Conservation (phyloP, 2,888 invertebrate species). For the Eupithecia pulchellata region DNA sequence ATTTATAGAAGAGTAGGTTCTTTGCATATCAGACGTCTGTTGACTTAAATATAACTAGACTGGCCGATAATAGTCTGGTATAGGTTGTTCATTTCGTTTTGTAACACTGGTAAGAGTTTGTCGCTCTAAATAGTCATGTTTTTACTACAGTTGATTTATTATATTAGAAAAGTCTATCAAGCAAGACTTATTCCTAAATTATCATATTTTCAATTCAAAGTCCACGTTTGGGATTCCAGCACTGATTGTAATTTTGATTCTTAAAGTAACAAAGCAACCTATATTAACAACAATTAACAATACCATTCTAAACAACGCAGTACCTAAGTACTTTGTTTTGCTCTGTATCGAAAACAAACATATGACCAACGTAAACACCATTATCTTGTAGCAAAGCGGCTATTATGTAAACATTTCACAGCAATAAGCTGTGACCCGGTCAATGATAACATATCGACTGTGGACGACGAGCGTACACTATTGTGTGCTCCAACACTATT, state of each 20-base stretch:
- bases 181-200: neutral
- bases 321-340: neutral
- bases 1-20: neutral
- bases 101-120: neutral
- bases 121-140: neutral
- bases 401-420: conserved; percentile 38
- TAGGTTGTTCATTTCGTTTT: neutral
- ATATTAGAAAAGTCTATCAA: neutral
- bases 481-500: conserved; percentile 14
- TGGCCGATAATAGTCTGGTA: neutral
- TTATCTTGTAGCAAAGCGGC: conserved; percentile 28
- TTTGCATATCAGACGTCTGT: neutral
- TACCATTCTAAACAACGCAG: neutral
- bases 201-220: neutral
- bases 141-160: neutral
- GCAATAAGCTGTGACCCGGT: conserved; percentile 35
- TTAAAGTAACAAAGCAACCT: neutral
- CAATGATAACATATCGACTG: conserved; percentile 37
- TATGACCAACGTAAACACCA: conserved; percentile 27
- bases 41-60: neutral
- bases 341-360: conserved; percentile 15
- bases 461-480: conserved; percentile 7
- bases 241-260: neutral
- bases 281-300: neutral
- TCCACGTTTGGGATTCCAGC: neutral